These are phyloP conservation scores for Eupsilia transversa DNA, from an alignment of 2,888 invertebrate genomes.

Conservation along the genomic window DNA sequence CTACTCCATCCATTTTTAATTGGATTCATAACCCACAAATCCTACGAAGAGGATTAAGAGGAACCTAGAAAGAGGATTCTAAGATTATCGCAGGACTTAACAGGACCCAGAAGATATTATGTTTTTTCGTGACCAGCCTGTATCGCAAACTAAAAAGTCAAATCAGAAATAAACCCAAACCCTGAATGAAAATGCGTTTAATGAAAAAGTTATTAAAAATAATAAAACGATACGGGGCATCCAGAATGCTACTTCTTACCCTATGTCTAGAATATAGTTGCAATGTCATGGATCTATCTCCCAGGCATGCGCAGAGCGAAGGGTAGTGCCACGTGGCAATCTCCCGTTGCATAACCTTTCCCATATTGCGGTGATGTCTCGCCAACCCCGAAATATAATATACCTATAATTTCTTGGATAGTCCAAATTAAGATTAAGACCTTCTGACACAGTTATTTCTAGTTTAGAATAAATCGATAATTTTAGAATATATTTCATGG, in stretches of 20 bases:
- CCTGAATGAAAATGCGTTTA: background rate
- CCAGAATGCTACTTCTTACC: slow-evolving; percentile 7
- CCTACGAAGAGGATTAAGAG: too few species aligned
- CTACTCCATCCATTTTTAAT: slow-evolving; percentile 68
- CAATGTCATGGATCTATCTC: slow-evolving; percentile 75
- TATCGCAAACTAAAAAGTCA: background rate
- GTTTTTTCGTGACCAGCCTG: background rate
- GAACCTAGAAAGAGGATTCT: slow-evolving; percentile 64
- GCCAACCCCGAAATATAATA: slow-evolving; percentile 14
- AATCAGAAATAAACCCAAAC: background rate
- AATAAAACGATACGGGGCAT: background rate
- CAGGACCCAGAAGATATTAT: background rate
- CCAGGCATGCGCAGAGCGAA: slow-evolving; percentile 81
- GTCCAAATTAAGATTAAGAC: background rate
- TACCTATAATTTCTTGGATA: background rate
- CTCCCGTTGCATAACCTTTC: slow-evolving; percentile 88
- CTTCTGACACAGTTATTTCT: background rate
- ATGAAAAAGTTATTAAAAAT: background rate
- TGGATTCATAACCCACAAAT: slow-evolving; percentile 66
- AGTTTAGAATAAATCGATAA: background rate
- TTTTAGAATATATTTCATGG: background rate
- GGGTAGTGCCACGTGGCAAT: slow-evolving; percentile 83
- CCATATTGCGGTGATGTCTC: slow-evolving; percentile 51
- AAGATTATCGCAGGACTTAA: background rate
- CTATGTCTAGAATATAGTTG: slow-evolving; percentile 60